Conservation (phyloP, 2,797 vertebrate species). For the Sibirionetta formosa region DNA sequence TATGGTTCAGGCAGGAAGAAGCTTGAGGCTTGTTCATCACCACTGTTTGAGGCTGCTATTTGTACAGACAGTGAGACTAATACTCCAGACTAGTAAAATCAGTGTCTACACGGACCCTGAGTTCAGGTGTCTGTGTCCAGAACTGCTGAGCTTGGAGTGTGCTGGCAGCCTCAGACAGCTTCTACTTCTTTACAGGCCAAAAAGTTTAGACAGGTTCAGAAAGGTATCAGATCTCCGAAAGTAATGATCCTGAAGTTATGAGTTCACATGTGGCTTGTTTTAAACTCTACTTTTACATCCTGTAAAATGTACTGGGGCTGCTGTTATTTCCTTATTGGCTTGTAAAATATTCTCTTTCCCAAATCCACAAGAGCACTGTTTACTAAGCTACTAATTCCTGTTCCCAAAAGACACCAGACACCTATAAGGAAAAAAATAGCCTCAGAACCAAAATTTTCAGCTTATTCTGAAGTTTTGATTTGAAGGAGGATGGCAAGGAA, state of each 20-base stretch:
- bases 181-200: background rate
- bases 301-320: background rate
- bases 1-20: background rate
- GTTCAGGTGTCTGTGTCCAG: background rate
- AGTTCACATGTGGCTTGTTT: slow-evolving; percentile 17
- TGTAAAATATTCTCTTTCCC: slow-evolving; percentile 30
- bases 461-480: background rate
- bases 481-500: background rate
- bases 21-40: background rate
- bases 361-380: background rate
- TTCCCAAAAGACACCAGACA: background rate
- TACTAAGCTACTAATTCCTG: background rate
- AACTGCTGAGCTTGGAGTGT: background rate
- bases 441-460: background rate
- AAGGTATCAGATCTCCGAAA: background rate
- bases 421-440: background rate
- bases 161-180: background rate
- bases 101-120: background rate
- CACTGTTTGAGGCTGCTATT: background rate
- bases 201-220: background rate
- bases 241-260: background rate
- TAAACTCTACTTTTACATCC: background rate
- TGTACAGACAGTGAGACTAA: background rate
- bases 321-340: slow-evolving; percentile 22
- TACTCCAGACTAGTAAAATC: background rate